phyloP scores from a whole-genome alignment of 2,888 invertebrate genomes.

The Thymelicus sylvestris region DNA sequence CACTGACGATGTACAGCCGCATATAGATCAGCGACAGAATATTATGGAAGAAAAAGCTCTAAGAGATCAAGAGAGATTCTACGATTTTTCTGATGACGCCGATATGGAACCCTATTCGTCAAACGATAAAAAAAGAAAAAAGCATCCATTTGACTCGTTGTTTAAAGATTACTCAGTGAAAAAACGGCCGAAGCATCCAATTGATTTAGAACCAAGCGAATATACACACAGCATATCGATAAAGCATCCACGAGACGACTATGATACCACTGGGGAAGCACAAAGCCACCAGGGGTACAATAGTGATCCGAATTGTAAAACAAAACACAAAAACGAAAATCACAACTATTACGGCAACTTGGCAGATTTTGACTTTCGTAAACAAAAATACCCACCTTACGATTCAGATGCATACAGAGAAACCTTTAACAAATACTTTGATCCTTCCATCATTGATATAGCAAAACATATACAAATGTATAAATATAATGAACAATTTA shows the following conservation, averaged over 20 bases:
- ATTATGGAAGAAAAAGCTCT: slow-evolving; percentile 64
- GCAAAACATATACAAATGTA: slow-evolving; percentile 63
- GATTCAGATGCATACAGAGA: slow-evolving; percentile 60
- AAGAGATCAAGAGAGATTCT: slow-evolving; percentile 69
- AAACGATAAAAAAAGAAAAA: slow-evolving; percentile 58
- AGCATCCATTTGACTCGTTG: slow-evolving; percentile 58
- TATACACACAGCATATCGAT: slow-evolving; percentile 72
- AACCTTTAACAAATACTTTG: slow-evolving; percentile 63
- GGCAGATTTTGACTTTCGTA: slow-evolving; percentile 61
- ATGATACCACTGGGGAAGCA: slow-evolving; percentile 56
- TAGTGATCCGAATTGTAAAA: slow-evolving; percentile 73
- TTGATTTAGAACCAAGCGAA: slow-evolving; percentile 70
- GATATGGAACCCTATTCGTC: slow-evolving; percentile 58
- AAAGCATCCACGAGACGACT: slow-evolving; percentile 69
- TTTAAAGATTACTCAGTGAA: slow-evolving; percentile 60
- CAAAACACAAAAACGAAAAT: slow-evolving; percentile 67
- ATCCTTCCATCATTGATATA: slow-evolving; percentile 61
- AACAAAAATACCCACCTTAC: slow-evolving; percentile 60
- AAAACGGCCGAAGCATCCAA: slow-evolving; percentile 63
- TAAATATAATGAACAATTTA: slow-evolving; percentile 51
- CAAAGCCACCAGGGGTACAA: slow-evolving; percentile 69
- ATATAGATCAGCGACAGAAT: slow-evolving; percentile 39
- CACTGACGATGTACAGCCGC: slow-evolving; percentile 65
- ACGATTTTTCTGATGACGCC: slow-evolving; percentile 66
- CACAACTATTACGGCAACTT: slow-evolving; percentile 58